A percentile compares a stretch with the other conserved stretches of the same genome.
Conservation (phyloP, 1,140 invertebrate genomes). For the Achatina immaculata region DNA sequence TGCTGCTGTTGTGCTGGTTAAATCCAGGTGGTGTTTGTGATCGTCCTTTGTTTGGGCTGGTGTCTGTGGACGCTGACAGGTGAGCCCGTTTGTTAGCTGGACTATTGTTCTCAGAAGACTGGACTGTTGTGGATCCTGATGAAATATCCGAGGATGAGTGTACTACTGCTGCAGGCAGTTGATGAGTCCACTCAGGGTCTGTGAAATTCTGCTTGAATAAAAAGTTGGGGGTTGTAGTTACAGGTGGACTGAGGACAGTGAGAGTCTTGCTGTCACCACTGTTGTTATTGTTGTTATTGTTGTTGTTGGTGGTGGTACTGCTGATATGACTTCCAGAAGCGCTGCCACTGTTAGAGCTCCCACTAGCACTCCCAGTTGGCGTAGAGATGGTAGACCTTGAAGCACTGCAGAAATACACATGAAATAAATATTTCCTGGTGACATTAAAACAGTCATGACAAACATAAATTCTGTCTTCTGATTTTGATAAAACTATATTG, state of each 20-base stretch:
- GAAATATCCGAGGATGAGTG: slow-evolving; percentile 34
- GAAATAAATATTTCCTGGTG: no score
- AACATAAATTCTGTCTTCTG: no score
- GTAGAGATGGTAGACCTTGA: slow-evolving; percentile 44
- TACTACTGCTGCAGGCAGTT: slow-evolving; percentile 39
- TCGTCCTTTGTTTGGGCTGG: slow-evolving; percentile 54
- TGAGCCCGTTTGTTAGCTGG: slow-evolving; percentile 63
- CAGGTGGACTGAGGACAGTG: slow-evolving; percentile 23
- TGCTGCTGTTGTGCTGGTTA: slow-evolving; percentile 31
- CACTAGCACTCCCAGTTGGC: slow-evolving; percentile 42
- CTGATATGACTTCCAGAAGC: slow-evolving; percentile 34
- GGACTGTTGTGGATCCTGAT: slow-evolving; percentile 41
- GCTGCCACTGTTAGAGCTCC: slow-evolving; percentile 42
- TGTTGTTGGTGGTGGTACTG: slow-evolving; percentile 15
- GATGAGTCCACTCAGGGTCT: slow-evolving; percentile 39
- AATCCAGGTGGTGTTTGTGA: slow-evolving; percentile 55
- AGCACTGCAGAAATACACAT: slow-evolving; percentile 26
- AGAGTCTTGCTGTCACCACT: slow-evolving; percentile 27
- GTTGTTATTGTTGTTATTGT: slow-evolving; percentile 34
- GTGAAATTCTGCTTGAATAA: slow-evolving; percentile 30
- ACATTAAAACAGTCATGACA: no score
- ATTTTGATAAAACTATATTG: no score
- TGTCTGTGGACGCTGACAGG: slow-evolving; percentile 57
- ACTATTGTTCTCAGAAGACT: slow-evolving; percentile 58
- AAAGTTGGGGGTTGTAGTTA: slow-evolving; percentile 37